Evolutionary conservation across 2,797 vertebrate species (phyloP).

Genomic region (Pseudochaenichthys georgianus): DNA sequence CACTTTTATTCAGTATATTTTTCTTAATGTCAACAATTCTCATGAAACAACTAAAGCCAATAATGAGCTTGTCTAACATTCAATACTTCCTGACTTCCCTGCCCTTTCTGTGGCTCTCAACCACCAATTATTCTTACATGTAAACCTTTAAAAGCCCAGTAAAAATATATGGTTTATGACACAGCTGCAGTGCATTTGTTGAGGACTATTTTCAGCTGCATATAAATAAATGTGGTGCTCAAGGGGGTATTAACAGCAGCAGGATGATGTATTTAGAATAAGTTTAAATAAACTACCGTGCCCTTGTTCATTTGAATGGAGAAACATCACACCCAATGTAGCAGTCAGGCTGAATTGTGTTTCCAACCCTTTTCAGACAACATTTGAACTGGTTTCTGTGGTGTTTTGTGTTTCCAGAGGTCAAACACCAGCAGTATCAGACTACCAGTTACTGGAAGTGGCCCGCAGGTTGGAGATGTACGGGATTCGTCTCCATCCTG

Average conservation of each 20-base stretch:
- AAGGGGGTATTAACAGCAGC: background rate
- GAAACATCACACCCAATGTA: background rate
- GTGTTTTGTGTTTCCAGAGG: conserved; percentile 84
- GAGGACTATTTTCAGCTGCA: conserved; percentile 2
- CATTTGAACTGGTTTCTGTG: background rate
- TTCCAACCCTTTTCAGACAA: background rate
- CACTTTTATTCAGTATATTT: background rate
- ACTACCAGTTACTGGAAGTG: conserved; percentile 96
- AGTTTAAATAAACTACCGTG: conserved; percentile 7
- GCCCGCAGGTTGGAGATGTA: conserved; percentile 96
- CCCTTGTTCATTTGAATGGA: background rate
- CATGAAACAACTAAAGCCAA: background rate
- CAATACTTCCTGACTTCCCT: background rate
- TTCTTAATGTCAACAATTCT: background rate
- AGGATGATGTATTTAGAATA: background rate
- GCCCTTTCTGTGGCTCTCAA: background rate
- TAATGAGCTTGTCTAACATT: background rate
- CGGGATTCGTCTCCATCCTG: conserved; percentile 93
- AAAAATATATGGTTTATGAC: background rate
- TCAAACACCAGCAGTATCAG: conserved; percentile 96
- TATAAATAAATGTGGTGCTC: conserved; percentile 10
- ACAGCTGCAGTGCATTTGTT: background rate
- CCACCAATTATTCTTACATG: background rate
- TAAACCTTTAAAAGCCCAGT: background rate
- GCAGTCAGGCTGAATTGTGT: background rate